phyloP scores from a whole-genome alignment of 2,113 vertebrate genomes.

The Gorilla gorilla region DNA sequence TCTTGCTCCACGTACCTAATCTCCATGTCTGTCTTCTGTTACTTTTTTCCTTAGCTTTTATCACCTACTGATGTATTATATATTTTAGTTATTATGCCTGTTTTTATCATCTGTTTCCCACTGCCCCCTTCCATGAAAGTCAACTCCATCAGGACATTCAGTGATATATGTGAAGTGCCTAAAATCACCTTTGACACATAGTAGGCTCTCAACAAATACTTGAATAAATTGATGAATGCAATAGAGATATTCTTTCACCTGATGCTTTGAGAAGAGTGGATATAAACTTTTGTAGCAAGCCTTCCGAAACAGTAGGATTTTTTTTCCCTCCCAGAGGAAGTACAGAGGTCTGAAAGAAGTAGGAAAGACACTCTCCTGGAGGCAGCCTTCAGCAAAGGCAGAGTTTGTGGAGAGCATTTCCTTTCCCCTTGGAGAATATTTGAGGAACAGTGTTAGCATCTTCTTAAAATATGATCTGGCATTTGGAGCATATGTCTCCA shows the following conservation, averaged over 20 bases:
- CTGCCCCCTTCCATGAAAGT: not conserved
- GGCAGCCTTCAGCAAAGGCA: not conserved
- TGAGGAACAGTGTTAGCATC: not conserved
- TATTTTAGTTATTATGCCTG: not conserved
- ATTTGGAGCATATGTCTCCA: not conserved
- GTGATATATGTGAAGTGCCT: not conserved
- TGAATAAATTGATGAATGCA: not conserved
- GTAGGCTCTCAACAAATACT: not conserved
- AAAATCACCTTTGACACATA: not conserved
- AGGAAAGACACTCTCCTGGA: not conserved
- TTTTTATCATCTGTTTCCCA: not conserved
- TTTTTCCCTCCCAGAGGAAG: not conserved
- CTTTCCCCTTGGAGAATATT: not conserved
- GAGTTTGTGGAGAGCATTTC: not conserved
- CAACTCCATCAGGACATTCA: not conserved
- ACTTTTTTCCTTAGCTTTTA: not conserved
- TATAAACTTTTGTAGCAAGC: not conserved
- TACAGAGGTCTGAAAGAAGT: not conserved
- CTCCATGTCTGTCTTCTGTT: not conserved
- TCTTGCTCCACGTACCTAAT: not conserved
- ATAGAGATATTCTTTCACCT: not conserved
- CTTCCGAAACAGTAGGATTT: not conserved
- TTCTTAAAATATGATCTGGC: not conserved
- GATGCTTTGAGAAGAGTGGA: not conserved
- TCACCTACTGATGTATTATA: not conserved